Evolutionary conservation across 2,888 invertebrate genomes (phyloP).

Genomic region (Stenotaenia linearis): DNA sequence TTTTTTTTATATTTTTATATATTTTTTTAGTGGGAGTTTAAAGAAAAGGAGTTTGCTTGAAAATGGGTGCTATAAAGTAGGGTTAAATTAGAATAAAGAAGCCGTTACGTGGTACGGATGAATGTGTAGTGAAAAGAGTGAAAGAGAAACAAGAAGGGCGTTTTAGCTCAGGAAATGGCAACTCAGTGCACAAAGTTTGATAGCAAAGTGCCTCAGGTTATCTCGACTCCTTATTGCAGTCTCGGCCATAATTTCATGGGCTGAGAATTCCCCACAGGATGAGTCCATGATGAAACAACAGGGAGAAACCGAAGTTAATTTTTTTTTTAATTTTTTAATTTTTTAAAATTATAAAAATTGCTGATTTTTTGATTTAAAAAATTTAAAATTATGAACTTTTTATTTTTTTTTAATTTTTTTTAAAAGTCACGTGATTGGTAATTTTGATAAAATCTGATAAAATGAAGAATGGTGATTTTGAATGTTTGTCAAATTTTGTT

Average conservation of each 20-base stretch:
- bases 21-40: neutral
- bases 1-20: neutral
- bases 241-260: constrained; percentile 24
- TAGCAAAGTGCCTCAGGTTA: constrained; percentile 17
- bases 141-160: neutral
- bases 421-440: neutral
- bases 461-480: neutral
- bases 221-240: constrained; percentile 17
- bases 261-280: constrained; percentile 17
- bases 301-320: neutral
- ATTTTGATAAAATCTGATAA: neutral
- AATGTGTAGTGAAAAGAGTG: neutral
- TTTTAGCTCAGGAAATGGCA: constrained; percentile 26
- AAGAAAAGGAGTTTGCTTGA: neutral
- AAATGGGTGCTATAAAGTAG: neutral
- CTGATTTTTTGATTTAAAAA: neutral
- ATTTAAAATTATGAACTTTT: neutral
- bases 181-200: constrained; percentile 26
- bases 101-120: neutral
- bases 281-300: neutral
- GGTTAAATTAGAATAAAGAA: neutral
- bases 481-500: neutral
- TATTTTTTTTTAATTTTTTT: neutral
- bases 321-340: neutral
- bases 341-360: too few relatives aligned